Percentiles rank a stretch among this genome's conserved stretches.
Conservation (phyloP, 2,888 invertebrate genomes). For the Halictus ligatus region DNA sequence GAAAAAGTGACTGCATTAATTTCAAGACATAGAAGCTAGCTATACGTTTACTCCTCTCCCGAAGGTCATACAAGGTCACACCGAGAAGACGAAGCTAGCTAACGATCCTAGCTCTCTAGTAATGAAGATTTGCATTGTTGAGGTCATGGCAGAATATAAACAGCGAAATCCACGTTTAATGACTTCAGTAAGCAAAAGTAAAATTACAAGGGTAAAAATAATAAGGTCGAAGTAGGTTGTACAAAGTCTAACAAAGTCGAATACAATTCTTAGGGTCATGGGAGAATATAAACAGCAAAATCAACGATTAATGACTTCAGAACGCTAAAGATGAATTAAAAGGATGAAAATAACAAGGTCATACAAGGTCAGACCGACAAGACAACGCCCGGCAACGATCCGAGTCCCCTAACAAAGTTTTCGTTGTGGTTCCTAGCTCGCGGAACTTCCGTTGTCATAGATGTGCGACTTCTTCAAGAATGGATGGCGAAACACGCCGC, state of each 20-base stretch:
- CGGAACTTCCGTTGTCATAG: background rate
- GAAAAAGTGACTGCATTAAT: background rate
- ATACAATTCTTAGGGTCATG: too few relatives aligned
- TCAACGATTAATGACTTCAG: too few relatives aligned
- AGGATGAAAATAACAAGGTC: background rate
- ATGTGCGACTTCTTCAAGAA: background rate
- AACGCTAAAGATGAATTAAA: too few relatives aligned
- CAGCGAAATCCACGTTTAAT: too few relatives aligned
- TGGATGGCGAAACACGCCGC: slow-evolving; percentile 4
- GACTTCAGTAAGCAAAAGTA: too few relatives aligned
- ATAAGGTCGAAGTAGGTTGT: background rate
- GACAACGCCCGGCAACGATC: background rate
- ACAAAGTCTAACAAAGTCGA: background rate
- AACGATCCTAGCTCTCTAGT: background rate
- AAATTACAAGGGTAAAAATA: too few relatives aligned
- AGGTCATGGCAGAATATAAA: background rate
- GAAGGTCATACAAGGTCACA: background rate
- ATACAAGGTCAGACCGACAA: background rate
- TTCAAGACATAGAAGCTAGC: background rate
- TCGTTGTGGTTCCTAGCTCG: background rate
- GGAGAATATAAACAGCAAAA: too few relatives aligned
- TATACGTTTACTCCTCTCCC: background rate
- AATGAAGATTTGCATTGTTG: background rate
- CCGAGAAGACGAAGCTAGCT: too few relatives aligned
- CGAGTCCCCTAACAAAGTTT: background rate